Base-by-base conservation (phyloP, 2,888 invertebrate species). In the Tuta absoluta region DNA sequence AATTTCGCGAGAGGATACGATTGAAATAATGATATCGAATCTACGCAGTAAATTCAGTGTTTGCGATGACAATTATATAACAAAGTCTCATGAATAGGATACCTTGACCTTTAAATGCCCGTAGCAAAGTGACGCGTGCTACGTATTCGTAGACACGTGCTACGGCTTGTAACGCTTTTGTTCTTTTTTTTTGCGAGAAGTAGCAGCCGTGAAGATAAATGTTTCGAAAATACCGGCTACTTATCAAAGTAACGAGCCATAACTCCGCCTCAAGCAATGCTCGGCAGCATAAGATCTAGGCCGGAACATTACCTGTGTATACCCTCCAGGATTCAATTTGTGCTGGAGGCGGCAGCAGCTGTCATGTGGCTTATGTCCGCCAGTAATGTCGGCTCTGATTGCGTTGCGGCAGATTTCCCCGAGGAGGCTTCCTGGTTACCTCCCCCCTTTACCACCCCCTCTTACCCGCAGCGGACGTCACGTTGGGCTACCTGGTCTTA, bases 381-480 rank as follows among this genome's bases (percentile, higher is more conserved):
- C 56, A 33, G 56, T 56, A 56, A 56, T 56, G 56, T 56, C 56
- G 17, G 56, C 33, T 14, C 56, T 56, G 56, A 56, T 56, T 56
- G 56, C 56, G 56, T 56, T 56, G 56, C 56, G 56, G 28, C 56
- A 33, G 56, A 56, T 56, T 56, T 56, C 56, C 56, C 56, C 10
- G 56, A 56, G 56, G 56, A 17, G 14, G 56, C 33, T 19, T 17
- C 56, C 8, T 17, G 33, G 17, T 19, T 56, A n/a, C 56, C 51
- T 23, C 14, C 14, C 12, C 5, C 51, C 51, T 11, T 2, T 10
- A 3, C 51, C 51, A 2, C 24, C 23, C 23, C 14, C 24, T 17
- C 17, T 33, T 24, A 8, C n/a, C 56, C 56, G 51, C 12, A 23
- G 51, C 23, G 11, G 51, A 21, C 51, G 23, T 33, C 33, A 33